Evolutionary conservation across 2,888 invertebrate genomes (phyloP).

Genomic region (Drosophila suboccidentalis): DNA sequence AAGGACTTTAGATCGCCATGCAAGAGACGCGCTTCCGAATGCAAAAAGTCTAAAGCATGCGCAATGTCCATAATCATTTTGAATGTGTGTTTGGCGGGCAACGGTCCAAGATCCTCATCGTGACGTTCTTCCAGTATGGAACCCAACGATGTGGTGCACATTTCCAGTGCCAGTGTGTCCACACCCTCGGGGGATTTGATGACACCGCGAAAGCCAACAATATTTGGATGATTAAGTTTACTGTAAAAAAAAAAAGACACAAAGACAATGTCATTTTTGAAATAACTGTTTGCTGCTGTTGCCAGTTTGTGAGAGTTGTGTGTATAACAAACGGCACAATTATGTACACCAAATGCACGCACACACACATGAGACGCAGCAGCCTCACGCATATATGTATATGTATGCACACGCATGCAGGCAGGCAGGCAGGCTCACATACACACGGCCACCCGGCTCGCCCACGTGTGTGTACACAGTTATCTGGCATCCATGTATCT

Average conservation of each 20-base stretch:
- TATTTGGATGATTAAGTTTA: slow-evolving; percentile 91
- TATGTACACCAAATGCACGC: slow-evolving; percentile 47
- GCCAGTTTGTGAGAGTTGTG: background rate
- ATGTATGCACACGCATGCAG: slow-evolving; percentile 34
- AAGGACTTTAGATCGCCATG: slow-evolving; percentile 95
- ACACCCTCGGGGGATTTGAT: slow-evolving; percentile 82
- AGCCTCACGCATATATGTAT: slow-evolving; percentile 32
- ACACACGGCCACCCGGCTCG: slow-evolving; percentile 35
- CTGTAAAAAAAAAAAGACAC: slow-evolving; percentile 56
- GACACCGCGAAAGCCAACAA: slow-evolving; percentile 91
- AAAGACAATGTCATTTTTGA: background rate
- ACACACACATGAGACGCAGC: slow-evolving; percentile 43
- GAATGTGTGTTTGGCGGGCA: slow-evolving; percentile 88
- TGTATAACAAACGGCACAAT: slow-evolving; percentile 26
- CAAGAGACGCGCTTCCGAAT: slow-evolving; percentile 89
- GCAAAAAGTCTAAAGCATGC: slow-evolving; percentile 91
- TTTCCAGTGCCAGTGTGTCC: slow-evolving; percentile 92
- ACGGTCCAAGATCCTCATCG: slow-evolving; percentile 87
- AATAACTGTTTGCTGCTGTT: slow-evolving; percentile 5
- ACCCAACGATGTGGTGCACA: slow-evolving; percentile 90
- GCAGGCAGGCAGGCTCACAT: slow-evolving; percentile 28
- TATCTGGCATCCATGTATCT: slow-evolving; percentile 17
- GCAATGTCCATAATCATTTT: slow-evolving; percentile 90
- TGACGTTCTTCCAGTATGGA: slow-evolving; percentile 90
- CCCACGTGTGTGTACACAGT: slow-evolving; percentile 44